phyloP scores from a whole-genome alignment of 2,113 vertebrate genomes.

The Protobothrops mucrosquamatus region DNA sequence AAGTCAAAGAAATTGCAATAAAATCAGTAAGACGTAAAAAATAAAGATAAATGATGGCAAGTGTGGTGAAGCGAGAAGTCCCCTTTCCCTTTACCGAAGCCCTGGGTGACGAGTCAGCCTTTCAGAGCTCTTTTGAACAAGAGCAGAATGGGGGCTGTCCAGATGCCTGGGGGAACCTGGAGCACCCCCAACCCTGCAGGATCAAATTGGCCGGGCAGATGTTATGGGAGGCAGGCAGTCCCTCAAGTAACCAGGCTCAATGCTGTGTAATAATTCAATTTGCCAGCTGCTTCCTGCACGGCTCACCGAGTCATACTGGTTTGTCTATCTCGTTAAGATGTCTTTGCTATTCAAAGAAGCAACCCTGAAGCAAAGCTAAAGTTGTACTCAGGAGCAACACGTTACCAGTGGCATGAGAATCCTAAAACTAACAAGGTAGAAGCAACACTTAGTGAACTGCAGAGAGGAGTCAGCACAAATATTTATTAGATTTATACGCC shows the following conservation, averaged over 20 bases:
- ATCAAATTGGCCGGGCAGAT: neutral
- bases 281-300: neutral
- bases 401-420: neutral
- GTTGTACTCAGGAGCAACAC: neutral
- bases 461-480: neutral
- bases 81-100: neutral
- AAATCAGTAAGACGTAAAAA: neutral
- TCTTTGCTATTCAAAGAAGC: neutral
- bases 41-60: neutral
- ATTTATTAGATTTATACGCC: neutral
- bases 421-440: neutral
- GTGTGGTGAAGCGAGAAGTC: neutral
- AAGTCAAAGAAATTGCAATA: neutral
- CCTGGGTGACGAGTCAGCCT: neutral
- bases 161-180: neutral
- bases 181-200: neutral
- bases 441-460: neutral
- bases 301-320: neutral
- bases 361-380: neutral
- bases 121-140: neutral
- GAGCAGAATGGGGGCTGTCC: neutral
- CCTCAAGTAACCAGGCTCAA: neutral
- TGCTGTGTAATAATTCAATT: neutral
- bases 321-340: neutral
- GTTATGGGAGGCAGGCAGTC: neutral